Conservation (phyloP, 2,113 vertebrate species). For the Dryoscopus gambensis region DNA sequence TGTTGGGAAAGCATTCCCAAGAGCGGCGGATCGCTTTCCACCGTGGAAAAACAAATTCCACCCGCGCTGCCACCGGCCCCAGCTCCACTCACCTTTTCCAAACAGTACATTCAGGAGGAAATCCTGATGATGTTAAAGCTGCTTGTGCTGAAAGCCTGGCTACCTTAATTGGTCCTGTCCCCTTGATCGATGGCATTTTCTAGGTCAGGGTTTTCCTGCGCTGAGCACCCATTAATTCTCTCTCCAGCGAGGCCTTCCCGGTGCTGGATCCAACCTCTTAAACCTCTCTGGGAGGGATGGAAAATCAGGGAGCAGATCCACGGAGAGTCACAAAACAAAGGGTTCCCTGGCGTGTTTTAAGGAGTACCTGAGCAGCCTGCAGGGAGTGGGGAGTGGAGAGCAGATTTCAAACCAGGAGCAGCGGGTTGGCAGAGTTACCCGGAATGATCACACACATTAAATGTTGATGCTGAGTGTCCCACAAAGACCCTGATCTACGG, state of each 20-base stretch:
- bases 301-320: slow-evolving; percentile 10
- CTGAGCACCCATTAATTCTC: background rate
- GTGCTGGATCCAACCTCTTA: background rate
- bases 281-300: background rate
- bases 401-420: background rate
- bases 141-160: slow-evolving; percentile 48
- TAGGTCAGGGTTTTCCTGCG: slow-evolving; percentile 27
- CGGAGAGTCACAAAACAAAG: background rate
- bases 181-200: slow-evolving; percentile 29
- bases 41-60: slow-evolving; percentile 62
- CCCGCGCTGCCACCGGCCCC: background rate
- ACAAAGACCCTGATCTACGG: background rate
- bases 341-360: background rate
- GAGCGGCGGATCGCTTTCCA: slow-evolving; percentile 47
- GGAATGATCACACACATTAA: background rate
- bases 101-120: slow-evolving; percentile 47
- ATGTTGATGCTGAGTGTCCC: background rate
- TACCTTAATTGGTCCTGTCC: slow-evolving; percentile 12
- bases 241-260: slow-evolving; percentile 13
- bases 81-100: slow-evolving; percentile 58
- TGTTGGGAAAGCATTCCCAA: slow-evolving; percentile 59
- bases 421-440: background rate
- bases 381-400: background rate
- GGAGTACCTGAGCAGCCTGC: background rate
- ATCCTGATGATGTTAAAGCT: slow-evolving; percentile 63